Evolutionary conservation across 2,797 vertebrate genomes (phyloP), one percentile per base, ranked within the genome.

Genomic region (Takifugu rubripes): DNA sequence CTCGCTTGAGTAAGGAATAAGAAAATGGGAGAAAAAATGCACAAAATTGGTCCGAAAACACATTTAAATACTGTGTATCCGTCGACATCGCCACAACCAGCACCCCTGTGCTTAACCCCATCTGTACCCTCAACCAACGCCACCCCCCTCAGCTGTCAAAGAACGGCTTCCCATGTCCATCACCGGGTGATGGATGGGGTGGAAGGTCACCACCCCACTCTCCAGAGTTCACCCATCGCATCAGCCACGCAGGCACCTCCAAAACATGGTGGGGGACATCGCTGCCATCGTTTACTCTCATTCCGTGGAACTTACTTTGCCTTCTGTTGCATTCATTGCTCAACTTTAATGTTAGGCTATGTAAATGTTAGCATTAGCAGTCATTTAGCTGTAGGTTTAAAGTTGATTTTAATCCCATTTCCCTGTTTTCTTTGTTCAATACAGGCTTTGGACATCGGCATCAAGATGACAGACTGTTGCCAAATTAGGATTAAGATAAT

Each of bases 181-280:
- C 90, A 89, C 49, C 3, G 76, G 59, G 84, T 93, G 92, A 93
- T 93, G 88, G 89, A 93, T 93, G 90, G 87, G 91, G 91, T 92
- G 76, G 88, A 86, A 91, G 91, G 90, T 91, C 86, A 1, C 74
- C 81, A 90, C 88, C 88, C 84, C 84, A 90, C 85, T 91, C 87
- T 81, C 72, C 56, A 74, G 82, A 86, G 89, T 90, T 90, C 84
- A 87, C 71, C 53, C 72, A 87, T 85, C 81, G 84, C 78, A 91
- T 88, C 89, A 89, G 84, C 80, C 78, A 85, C 81, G 75, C 82
- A 87, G 83, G 86, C 84, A 83, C 81, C 68, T 82, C 81, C 70
- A 75, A 77, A 79, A 85, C 79, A 85, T 75, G 81, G 52, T 26
- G 56, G 62, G 56, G 50, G 57, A 49, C 49, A 31, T 66, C 31